Evolutionary conservation across 2,113 vertebrate species (phyloP).

Genomic region (Takifugu flavidus): DNA sequence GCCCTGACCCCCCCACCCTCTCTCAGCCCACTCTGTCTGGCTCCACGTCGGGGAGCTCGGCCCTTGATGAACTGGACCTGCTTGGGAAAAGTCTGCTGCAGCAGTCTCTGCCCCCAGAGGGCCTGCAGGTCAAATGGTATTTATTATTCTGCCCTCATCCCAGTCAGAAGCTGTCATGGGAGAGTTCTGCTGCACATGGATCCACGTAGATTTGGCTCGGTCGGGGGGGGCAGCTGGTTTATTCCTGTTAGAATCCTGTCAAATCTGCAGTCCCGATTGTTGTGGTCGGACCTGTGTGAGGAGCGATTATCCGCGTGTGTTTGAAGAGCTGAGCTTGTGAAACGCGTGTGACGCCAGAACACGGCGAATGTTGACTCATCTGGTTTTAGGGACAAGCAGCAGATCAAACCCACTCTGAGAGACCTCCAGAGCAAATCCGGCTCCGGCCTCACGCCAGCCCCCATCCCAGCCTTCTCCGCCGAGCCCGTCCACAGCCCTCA

Average conservation of each 20-base stretch:
- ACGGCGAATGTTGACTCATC: neutral
- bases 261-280: no score
- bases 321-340: no score
- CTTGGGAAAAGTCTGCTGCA: conserved; percentile 92
- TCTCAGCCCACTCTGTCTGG: conserved; percentile 43
- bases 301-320: no score
- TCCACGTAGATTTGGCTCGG: neutral
- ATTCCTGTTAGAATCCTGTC: no score
- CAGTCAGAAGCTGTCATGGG: no score
- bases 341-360: neutral
- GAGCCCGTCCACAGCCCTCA: conserved; percentile 59
- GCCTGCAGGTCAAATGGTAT: conserved; percentile 95
- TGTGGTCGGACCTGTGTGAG: no score
- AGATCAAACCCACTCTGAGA: conserved; percentile 85
- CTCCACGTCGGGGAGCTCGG: conserved; percentile 70
- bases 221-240: no score
- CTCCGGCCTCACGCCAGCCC: conserved; percentile 30
- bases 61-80: conserved; percentile 90
- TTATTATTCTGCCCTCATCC: neutral
- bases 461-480: conserved; percentile 50
- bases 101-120: conserved; percentile 91
- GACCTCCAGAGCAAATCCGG: conserved; percentile 88
- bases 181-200: neutral
- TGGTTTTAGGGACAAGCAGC: conserved; percentile 85
- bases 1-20: conserved; percentile 56